phyloP scores from a whole-genome alignment of 2,797 vertebrate genomes.

The Tamandua tetradactyla region DNA sequence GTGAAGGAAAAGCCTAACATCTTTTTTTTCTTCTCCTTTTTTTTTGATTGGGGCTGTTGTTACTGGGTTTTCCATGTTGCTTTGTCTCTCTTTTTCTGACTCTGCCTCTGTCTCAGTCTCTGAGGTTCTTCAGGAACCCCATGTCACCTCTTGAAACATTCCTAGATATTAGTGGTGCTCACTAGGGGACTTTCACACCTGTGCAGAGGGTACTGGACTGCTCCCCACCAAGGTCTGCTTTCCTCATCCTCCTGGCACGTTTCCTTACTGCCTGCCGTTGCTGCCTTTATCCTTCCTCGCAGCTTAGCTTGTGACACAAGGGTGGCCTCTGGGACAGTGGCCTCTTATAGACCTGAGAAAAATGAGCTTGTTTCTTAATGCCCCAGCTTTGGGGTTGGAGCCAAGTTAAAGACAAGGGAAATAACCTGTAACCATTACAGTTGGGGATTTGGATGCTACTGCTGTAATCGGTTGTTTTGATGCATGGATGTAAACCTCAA shows the following conservation, averaged over 20 bases:
- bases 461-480: not conserved
- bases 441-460: not conserved
- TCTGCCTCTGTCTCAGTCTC: not conserved
- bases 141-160: not conserved
- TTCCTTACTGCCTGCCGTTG: too few species aligned
- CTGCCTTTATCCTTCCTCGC: too few species aligned
- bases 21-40: too few species aligned
- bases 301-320: too few species aligned
- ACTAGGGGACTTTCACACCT: too few species aligned
- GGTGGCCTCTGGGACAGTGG: not conserved
- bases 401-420: not conserved
- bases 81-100: not conserved
- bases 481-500: not conserved
- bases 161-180: not conserved
- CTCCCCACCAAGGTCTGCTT: too few species aligned
- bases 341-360: not conserved
- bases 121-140: not conserved
- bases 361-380: not conserved
- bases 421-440: not conserved
- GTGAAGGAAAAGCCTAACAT: not conserved
- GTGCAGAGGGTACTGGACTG: too few species aligned
- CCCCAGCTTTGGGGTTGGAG: not conserved
- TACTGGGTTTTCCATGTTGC: not conserved
- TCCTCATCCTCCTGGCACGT: too few species aligned
- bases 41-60: not conserved